Evolutionary conservation across 2,888 invertebrate genomes (phyloP).

Genomic region (Sinotaia quadrata): DNA sequence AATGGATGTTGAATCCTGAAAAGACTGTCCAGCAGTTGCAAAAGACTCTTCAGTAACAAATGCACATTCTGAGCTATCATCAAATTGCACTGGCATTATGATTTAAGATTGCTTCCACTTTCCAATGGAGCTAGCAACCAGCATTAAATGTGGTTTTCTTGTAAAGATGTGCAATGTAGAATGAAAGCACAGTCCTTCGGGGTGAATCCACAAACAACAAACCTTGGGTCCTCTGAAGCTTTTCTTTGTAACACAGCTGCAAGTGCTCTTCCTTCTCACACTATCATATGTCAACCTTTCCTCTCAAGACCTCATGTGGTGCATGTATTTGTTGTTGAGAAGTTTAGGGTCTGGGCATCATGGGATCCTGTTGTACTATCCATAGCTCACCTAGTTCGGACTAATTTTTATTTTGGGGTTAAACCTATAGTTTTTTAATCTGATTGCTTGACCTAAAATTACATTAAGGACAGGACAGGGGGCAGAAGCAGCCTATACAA

Average conservation of each 20-base stretch:
- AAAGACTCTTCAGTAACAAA: too few relatives aligned
- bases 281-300: slow-evolving; percentile 31
- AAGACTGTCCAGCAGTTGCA: too few relatives aligned
- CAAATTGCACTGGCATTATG: too few relatives aligned
- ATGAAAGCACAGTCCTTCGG: too few relatives aligned
- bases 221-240: neutral
- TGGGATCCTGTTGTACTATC: slow-evolving; percentile 10
- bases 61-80: too few relatives aligned
- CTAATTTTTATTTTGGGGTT: neutral
- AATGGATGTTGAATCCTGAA: too few relatives aligned
- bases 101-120: too few relatives aligned
- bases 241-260: neutral
- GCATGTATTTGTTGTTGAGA: slow-evolving; percentile 32
- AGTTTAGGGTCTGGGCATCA: slow-evolving; percentile 31
- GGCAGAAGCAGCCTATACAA: slow-evolving; percentile 20
- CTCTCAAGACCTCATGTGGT: slow-evolving; percentile 32
- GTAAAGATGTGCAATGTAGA: too few relatives aligned
- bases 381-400: neutral
- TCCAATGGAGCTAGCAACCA: too few relatives aligned
- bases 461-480: slow-evolving; percentile 2
- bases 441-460: neutral
- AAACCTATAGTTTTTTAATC: neutral
- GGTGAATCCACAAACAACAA: neutral
- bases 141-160: too few relatives aligned
- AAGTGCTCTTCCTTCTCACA: slow-evolving; percentile 13